phyloP scores from a whole-genome alignment of 2,888 invertebrate species.

The Amorpha juglandis region DNA sequence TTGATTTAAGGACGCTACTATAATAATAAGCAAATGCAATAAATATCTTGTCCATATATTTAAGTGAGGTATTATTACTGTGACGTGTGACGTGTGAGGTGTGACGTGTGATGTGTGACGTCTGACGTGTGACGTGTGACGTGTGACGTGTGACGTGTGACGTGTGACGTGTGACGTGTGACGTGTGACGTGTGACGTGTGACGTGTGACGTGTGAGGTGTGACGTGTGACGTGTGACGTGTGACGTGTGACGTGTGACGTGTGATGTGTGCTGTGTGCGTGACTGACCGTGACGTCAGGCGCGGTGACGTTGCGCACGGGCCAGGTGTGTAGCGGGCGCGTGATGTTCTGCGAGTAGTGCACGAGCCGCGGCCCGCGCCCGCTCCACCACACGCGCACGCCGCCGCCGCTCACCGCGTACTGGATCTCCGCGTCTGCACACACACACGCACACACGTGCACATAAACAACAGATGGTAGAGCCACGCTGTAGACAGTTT shows the following conservation, averaged over 20 bases:
- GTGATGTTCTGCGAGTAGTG: constrained; percentile 80
- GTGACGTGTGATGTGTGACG: too few species aligned
- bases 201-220: not conserved
- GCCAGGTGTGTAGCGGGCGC: constrained; percentile 76
- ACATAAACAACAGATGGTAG: too few species aligned
- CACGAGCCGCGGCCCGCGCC: constrained; percentile 73
- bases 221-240: not conserved
- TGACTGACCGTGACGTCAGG: constrained; percentile 52
- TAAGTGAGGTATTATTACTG: too few species aligned
- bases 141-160: too few species aligned
- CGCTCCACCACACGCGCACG: constrained; percentile 58
- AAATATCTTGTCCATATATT: too few species aligned
- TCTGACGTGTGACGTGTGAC: too few species aligned
- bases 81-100: too few species aligned
- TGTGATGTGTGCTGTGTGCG: not conserved
- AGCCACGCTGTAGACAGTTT: too few species aligned
- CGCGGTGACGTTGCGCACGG: constrained; percentile 55
- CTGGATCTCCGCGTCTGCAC: constrained; percentile 53
- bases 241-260: not conserved
- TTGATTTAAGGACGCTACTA: too few species aligned
- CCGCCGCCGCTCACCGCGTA: constrained; percentile 56
- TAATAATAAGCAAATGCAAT: too few species aligned
- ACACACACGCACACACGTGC: not conserved
- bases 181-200: too few species aligned
- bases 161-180: too few species aligned